Evolutionary conservation across 2,113 vertebrate genomes (phyloP).

Genomic region (Leiothrix lutea): DNA sequence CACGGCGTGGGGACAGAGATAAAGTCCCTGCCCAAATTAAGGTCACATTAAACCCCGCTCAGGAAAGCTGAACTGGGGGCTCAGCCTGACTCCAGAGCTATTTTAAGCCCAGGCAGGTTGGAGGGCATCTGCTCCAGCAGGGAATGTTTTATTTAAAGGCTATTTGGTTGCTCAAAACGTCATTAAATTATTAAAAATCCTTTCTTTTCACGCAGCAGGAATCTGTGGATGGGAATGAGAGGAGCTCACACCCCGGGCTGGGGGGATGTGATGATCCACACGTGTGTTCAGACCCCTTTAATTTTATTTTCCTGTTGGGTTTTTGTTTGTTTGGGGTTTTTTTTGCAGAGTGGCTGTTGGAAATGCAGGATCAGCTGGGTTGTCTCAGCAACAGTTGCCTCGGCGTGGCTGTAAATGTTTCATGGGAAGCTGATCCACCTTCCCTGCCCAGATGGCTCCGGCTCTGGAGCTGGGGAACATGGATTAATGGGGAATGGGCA

Average conservation of each 20-base stretch:
- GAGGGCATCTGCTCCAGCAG: neutral
- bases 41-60: neutral
- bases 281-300: fast-evolving
- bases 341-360: neutral
- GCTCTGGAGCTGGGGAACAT: slow-evolving; percentile 6
- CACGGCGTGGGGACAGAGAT: neutral
- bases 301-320: neutral
- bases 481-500: slow-evolving; percentile 23
- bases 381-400: slow-evolving; percentile 13
- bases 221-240: fast-evolving
- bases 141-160: neutral
- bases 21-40: neutral
- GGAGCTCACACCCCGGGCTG: fast-evolving
- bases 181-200: neutral
- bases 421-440: slow-evolving; percentile 37
- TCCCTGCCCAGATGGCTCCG: slow-evolving; percentile 32
- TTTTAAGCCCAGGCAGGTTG: neutral
- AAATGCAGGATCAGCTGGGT: fast-evolving
- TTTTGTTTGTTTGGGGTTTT: neutral
- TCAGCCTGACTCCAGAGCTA: neutral
- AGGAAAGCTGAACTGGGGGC: neutral
- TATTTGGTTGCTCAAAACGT: neutral
- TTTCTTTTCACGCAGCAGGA: neutral
- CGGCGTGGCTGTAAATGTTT: slow-evolving; percentile 36
- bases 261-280: neutral